These are phyloP conservation scores for Acanthoscelides obtectus DNA, from an alignment of 2,888 invertebrate genomes.

Conservation along the genomic window DNA sequence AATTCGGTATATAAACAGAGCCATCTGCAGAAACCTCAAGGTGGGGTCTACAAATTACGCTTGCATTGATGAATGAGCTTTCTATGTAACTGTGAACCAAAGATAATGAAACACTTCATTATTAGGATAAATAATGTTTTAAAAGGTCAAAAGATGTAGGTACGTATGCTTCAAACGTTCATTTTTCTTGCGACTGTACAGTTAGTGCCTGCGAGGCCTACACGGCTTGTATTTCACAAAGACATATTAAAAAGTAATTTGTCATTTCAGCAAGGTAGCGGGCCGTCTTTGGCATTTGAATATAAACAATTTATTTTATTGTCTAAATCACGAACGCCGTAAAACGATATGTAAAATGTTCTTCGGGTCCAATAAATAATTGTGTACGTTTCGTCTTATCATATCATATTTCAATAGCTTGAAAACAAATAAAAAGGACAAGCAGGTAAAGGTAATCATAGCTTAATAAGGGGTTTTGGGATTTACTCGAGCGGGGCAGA, in stretches of 20 bases:
- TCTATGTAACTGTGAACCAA: background rate
- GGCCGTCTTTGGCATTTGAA: background rate
- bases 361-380: background rate
- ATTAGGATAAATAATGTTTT: background rate
- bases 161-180: background rate
- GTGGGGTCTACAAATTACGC: background rate
- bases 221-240: background rate
- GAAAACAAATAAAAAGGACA: no score
- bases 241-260: background rate
- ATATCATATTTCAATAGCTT: no score
- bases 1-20: no score
- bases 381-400: no score
- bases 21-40: no score
- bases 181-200: background rate
- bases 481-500: no score
- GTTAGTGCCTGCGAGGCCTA: background rate
- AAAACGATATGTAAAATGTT: background rate
- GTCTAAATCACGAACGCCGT: background rate
- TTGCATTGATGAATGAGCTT: background rate
- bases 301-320: background rate
- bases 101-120: background rate
- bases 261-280: background rate
- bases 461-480: no score
- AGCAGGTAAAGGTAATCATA: no score
- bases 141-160: background rate